These are phyloP conservation scores for Nicator chloris DNA, from an alignment of 2,113 vertebrate genomes.

Conservation along the genomic window DNA sequence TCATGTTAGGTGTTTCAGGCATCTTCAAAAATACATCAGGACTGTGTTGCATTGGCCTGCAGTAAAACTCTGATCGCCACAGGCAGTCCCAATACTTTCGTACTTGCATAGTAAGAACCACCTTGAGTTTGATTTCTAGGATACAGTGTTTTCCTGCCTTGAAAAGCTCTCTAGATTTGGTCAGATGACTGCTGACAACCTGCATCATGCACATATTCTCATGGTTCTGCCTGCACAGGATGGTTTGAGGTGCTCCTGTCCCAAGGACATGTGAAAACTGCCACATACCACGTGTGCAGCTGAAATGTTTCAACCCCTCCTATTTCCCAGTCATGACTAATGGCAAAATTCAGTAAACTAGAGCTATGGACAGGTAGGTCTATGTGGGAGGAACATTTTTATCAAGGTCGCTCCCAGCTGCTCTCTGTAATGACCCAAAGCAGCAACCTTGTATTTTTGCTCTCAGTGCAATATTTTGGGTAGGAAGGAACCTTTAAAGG, in stretches of 20 bases:
- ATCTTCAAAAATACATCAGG: fast-evolving
- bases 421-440: background rate
- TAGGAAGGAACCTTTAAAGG: background rate
- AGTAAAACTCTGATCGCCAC: fast-evolving
- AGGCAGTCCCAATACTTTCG: fast-evolving
- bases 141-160: background rate
- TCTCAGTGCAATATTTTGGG: background rate
- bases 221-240: too few relatives aligned
- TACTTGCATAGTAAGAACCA: fast-evolving
- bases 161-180: background rate
- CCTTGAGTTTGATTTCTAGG: too few relatives aligned
- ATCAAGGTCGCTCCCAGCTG: too few relatives aligned
- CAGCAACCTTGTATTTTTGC: background rate
- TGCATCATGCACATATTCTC: fast-evolving
- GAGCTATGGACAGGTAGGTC: background rate
- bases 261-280: fast-evolving
- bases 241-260: background rate
- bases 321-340: fast-evolving
- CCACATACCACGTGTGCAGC: fast-evolving
- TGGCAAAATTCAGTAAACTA: background rate
- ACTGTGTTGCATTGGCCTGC: fast-evolving
- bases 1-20: fast-evolving
- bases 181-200: too few relatives aligned
- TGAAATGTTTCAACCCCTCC: background rate
- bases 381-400: background rate